Conservation (phyloP, 2,888 invertebrate species). For the Hirtodrosophila duncani region DNA sequence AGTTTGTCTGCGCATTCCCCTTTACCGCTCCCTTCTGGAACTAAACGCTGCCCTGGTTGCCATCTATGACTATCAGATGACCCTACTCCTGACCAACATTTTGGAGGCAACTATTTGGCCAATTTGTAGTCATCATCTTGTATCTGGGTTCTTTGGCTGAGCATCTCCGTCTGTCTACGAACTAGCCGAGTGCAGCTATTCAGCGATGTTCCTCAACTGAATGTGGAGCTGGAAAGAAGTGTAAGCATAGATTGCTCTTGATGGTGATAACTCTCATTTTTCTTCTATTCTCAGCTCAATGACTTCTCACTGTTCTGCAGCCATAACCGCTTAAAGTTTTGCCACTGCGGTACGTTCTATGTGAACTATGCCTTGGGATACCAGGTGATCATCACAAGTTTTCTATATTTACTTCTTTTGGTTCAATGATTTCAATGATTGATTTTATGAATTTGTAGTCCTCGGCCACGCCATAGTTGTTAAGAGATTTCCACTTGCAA, state of each 20-base stretch:
- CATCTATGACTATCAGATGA: conserved; percentile 26
- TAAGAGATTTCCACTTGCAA: conserved; percentile 7
- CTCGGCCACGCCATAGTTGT: conserved; percentile 4
- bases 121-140: conserved; percentile 22
- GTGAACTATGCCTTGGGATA: conserved; percentile 40
- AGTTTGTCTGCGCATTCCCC: neutral
- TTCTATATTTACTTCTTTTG: conserved; percentile 23
- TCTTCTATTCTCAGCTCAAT: conserved; percentile 18
- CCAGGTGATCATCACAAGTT: conserved; percentile 20
- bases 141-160: conserved; percentile 41
- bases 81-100: conserved; percentile 7
- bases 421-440: no score
- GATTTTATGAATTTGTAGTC: conserved; percentile 32
- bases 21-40: conserved; percentile 26
- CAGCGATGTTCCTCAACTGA: neutral
- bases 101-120: conserved; percentile 34
- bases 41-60: conserved; percentile 12
- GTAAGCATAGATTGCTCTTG: neutral
- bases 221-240: conserved; percentile 5
- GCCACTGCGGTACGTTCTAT: conserved; percentile 31
- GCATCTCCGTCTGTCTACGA: conserved; percentile 38
- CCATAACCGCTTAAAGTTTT: conserved; percentile 20
- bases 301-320: conserved; percentile 37
- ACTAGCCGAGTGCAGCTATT: conserved; percentile 20
- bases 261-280: neutral